These are phyloP conservation scores for Ectemnius lituratus DNA, from an alignment of 2,888 invertebrate genomes.

Conservation along the genomic window DNA sequence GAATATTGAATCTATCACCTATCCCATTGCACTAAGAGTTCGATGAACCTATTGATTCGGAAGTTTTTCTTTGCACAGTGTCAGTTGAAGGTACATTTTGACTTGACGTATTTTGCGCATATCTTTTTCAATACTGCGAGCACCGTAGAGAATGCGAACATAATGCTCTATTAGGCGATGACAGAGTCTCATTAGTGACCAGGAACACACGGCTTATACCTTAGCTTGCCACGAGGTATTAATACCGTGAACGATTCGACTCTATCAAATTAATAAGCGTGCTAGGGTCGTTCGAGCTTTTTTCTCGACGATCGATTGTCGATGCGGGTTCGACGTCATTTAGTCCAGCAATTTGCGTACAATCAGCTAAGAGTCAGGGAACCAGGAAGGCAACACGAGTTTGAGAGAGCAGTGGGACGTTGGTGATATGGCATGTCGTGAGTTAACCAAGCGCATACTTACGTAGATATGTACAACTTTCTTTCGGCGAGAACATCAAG, in stretches of 20 bases:
- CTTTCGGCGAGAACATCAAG: conserved; percentile 38
- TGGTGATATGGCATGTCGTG: no score
- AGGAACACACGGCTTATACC: no score
- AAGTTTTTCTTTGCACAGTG: not conserved
- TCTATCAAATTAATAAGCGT: not conserved
- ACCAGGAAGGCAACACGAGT: not conserved
- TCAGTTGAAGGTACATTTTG: not conserved
- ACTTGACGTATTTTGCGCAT: not conserved
- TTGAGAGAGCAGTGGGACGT: no score
- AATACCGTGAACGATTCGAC: no score
- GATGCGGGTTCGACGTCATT: not conserved
- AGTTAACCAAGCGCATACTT: not conserved
- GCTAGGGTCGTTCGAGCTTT: not conserved
- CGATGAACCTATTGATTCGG: conserved; percentile 4
- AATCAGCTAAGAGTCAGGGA: not conserved
- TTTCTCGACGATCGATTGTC: not conserved
- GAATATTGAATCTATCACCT: conserved; percentile 65
- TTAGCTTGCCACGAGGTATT: no score
- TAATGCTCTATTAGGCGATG: not conserved
- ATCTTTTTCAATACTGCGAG: not conserved
- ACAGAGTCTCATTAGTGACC: not conserved
- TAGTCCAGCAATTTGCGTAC: not conserved
- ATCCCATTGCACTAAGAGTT: conserved; percentile 17
- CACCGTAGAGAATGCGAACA: not conserved
- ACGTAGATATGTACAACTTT: conserved; percentile 19